Base-by-base conservation (phyloP, 2,888 invertebrate genomes). In the Chloroclystis v-ata region DNA sequence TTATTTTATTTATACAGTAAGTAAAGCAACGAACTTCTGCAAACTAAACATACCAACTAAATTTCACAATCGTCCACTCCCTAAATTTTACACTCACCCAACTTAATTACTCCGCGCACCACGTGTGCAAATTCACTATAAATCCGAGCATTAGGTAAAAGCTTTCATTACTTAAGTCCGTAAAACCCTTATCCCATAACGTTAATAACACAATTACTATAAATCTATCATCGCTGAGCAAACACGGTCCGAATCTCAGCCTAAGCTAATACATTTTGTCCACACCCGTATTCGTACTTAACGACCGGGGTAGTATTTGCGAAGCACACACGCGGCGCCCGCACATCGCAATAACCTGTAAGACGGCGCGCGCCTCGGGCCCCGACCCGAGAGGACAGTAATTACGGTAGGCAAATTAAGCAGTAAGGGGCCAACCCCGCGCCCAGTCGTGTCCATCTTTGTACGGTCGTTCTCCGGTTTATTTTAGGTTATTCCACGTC, bases 351-450 rank as follows among this genome's bases (percentile, higher is more conserved):
- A 85, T 85, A 85, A 82, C 82, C 81, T 81, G 81, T 64, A 85
- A 86, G 86, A 86, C 79, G 75, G 75, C 68, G 78, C 79, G 78
- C 80, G 77, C 78, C 81, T 77, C 72, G 69, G 81, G 83, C 80
- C 83, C 81, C 75, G 72, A 75, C 82, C 85, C 85, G 77, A 78
- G 82, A 85, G 85, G 87, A 87, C 87, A 88, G 89, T 88, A 89
- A 89, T 89, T 89, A 89, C 88, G 85, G 87, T 86, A 88, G 88
- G 89, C 89, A 89, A 89, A 89, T 89, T 88, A 88, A 88, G 89
- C 88, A 88, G 87, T 86, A 79, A 84, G 85, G 83, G 83, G 76
- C 76, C 79, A 65, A 60, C 69, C 75, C 73, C 71, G 67, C 74
- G 59, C 69, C 73, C 43, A 43, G 24, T 67, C 74, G 72, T 52